Evolutionary conservation across 2,113 vertebrate genomes (phyloP).

Genomic region (Athene noctua): DNA sequence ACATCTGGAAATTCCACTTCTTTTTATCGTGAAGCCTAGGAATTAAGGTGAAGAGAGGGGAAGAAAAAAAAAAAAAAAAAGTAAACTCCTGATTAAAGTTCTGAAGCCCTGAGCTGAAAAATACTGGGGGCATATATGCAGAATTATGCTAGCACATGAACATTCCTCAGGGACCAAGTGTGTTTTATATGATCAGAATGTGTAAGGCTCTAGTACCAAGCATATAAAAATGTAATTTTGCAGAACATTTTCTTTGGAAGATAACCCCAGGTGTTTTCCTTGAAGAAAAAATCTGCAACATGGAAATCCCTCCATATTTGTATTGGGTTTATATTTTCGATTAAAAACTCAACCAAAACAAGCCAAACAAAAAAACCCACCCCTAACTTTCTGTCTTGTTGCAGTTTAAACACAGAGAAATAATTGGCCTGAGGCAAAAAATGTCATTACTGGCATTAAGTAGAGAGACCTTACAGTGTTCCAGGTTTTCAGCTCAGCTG

Average conservation of each 20-base stretch:
- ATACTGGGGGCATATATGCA: background rate
- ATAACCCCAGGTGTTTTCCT: background rate
- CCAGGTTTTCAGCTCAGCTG: background rate
- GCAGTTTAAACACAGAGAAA: background rate
- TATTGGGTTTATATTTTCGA: background rate
- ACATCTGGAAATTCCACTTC: background rate
- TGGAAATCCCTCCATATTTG: background rate
- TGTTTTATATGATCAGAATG: background rate
- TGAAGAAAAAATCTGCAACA: background rate
- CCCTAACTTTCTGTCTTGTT: background rate
- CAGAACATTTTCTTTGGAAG: background rate
- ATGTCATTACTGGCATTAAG: background rate
- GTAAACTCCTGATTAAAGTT: background rate
- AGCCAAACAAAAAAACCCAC: too few species aligned
- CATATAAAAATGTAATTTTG: background rate
- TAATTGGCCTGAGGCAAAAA: background rate
- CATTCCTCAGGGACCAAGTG: background rate
- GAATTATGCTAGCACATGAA: background rate
- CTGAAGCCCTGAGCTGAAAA: background rate
- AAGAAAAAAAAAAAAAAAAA: rapidly evolving
- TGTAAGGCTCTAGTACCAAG: background rate
- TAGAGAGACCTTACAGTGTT: background rate
- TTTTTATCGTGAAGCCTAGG: background rate
- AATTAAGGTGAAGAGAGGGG: rapidly evolving
- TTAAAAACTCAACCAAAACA: background rate